phyloP scores from a whole-genome alignment of 1,140 invertebrate genomes.

The Dendroctonus ponderosae region DNA sequence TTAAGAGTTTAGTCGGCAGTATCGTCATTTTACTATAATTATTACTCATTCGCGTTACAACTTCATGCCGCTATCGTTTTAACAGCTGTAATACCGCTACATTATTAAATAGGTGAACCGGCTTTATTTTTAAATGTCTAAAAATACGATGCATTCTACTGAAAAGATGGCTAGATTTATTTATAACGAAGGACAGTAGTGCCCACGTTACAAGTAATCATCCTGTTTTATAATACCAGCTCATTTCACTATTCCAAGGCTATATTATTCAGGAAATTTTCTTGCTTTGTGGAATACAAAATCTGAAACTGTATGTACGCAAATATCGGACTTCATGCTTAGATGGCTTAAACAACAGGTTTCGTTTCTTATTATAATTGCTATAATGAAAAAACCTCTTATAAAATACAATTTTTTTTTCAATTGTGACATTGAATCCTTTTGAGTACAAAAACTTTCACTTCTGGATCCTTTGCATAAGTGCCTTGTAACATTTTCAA shows the following conservation, averaged over 20 bases:
- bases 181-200: conserved; percentile 15
- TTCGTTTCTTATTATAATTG: too few species aligned
- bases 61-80: conserved; percentile 5
- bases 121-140: conserved; percentile 26
- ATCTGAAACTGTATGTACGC: too few species aligned
- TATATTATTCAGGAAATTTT: not conserved
- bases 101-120: conserved; percentile 26
- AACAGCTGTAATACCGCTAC: conserved; percentile 21
- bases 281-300: not conserved
- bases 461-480: too few species aligned
- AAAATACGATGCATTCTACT: conserved; percentile 29
- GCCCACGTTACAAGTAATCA: conserved; percentile 17
- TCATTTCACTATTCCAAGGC: not conserved
- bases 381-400: too few species aligned
- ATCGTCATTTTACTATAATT: conserved; percentile 14
- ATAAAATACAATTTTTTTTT: too few species aligned
- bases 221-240: conserved; percentile 21
- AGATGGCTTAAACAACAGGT: too few species aligned
- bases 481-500: too few species aligned
- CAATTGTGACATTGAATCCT: too few species aligned
- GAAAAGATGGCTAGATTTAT: conserved; percentile 15
- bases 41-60: conserved; percentile 18
- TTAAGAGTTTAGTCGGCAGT: conserved; percentile 12
- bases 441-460: too few species aligned
- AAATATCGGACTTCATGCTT: too few species aligned